These are phyloP conservation scores for Drosophila saltans DNA, from an alignment of 1,140 invertebrate species.

Conservation along the genomic window DNA sequence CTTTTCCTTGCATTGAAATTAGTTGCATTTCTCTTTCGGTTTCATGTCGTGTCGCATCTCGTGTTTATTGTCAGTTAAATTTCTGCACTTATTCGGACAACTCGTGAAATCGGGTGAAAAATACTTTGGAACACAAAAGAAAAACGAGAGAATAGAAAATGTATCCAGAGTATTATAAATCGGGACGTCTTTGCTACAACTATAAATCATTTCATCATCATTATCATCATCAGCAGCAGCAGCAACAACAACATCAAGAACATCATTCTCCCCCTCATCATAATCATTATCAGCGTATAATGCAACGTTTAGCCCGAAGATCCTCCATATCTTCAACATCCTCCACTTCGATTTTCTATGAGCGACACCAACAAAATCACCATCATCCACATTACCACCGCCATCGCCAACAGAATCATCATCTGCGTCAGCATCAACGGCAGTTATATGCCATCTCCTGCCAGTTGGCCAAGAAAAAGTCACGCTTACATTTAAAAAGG, in stretches of 20 bases:
- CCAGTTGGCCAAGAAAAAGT: slow-evolving; percentile 30
- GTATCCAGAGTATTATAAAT: slow-evolving; percentile 39
- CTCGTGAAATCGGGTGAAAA: slow-evolving; percentile 43
- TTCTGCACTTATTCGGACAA: slow-evolving; percentile 46
- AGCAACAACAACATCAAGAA: not conserved
- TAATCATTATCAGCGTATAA: not conserved
- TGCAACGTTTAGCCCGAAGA: slow-evolving; percentile 8
- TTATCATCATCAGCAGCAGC: not conserved
- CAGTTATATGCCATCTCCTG: slow-evolving; percentile 20
- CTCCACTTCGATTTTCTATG: slow-evolving; percentile 15
- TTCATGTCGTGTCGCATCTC: slow-evolving; percentile 33
- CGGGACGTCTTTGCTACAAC: slow-evolving; percentile 21
- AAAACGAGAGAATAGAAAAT: slow-evolving; percentile 27
- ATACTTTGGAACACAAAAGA: not conserved
- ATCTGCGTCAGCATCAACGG: not conserved
- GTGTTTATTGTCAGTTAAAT: slow-evolving; percentile 56
- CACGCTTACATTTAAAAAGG: slow-evolving; percentile 19
- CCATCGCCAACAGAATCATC: too few species aligned
- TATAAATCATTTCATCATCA: slow-evolving; percentile 33
- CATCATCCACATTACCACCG: not conserved
- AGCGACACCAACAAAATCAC: slow-evolving; percentile 1
- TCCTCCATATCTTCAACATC: slow-evolving; percentile 3
- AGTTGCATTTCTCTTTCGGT: slow-evolving; percentile 45
- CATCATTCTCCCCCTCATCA: not conserved
- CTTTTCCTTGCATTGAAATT: slow-evolving; percentile 45